Base-by-base conservation (phyloP, 2,113 vertebrate genomes). In the Zosterops hypoxanthus region DNA sequence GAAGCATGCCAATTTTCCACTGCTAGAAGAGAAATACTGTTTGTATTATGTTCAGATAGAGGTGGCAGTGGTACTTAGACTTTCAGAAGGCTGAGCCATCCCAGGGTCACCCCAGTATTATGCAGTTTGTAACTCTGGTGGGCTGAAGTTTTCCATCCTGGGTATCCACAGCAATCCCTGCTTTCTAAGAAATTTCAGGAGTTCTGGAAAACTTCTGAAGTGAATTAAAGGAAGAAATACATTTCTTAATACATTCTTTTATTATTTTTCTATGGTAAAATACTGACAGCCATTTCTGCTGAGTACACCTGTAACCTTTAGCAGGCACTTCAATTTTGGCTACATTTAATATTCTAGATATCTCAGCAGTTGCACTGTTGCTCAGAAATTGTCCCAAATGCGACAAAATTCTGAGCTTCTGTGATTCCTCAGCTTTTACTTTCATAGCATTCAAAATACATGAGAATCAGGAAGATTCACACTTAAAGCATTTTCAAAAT, bases 401-500 rank as follows among this genome's bases (percentile, higher is more conserved):
- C 8, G 12, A 25, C 23, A 24, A n/a, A 57, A 83, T 28, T 49
- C 31, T 34, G 87, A 81, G 5, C 14, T 5, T 57, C n/a, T 57
- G 3, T 4, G 9, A 65, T 61, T 83, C 22, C 31, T 69, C 52
- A 75, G 26, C 34, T 86, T 86, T 80, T 65, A 70, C 36, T 61
- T 57, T 92, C 46, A 80, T 5, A 60, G 36, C 55, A 63, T 87
- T 85, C 77, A 94, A 55, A 89, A 86, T 55, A 57, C 42, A 69
- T 16, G 31, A 86, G 86, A 86, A 87, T 42, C n/a, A 64, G 64
- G 65, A 64, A 68, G 59, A 80, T 60, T 84, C 86, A 82, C 60
- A 64, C 36, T 82, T 80, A 64, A 57, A 84, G 70, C 28, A 60
- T 90, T 72, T 97, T 95, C 83, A 73, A 66, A 95, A 93, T 96